Evolutionary conservation across 2,888 invertebrate genomes (phyloP).

Genomic region (Antheraea yamamai): DNA sequence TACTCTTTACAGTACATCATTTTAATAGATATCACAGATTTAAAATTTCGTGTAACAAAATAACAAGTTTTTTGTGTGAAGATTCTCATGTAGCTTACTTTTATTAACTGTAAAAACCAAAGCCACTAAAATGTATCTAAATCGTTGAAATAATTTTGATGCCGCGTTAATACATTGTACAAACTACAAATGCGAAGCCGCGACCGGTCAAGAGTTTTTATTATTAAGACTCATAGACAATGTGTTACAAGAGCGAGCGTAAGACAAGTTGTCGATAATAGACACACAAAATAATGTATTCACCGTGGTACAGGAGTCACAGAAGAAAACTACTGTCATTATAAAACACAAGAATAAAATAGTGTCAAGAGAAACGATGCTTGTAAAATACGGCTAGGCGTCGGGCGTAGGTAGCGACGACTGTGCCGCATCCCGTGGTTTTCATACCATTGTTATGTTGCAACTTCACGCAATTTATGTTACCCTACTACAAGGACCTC

Average conservation of each 20-base stretch:
- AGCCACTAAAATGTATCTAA: too few species aligned
- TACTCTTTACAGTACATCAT: too few species aligned
- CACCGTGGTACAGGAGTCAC: constrained; percentile 40
- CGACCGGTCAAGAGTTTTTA: background rate
- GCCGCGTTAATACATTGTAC: too few species aligned
- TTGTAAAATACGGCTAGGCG: constrained; percentile 67
- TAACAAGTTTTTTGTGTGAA: too few species aligned
- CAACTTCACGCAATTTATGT: constrained; percentile 66
- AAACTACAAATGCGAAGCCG: background rate
- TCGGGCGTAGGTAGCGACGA: constrained; percentile 53
- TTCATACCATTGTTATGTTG: constrained; percentile 63
- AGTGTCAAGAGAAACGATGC: constrained; percentile 71
- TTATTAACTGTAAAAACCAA: too few species aligned
- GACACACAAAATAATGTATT: background rate
- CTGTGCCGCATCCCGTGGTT: constrained; percentile 50
- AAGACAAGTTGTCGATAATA: constrained; percentile 10
- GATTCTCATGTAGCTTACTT: too few species aligned
- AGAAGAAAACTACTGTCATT: constrained; percentile 52
- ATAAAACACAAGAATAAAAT: constrained; percentile 62
- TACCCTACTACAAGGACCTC: constrained; percentile 33
- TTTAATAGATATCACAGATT: too few species aligned
- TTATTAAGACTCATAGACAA: background rate
- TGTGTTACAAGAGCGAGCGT: background rate
- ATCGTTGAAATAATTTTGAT: too few species aligned
- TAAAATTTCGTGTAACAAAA: too few species aligned